Percentiles rank a stretch among this genome's conserved stretches.
Evolutionary conservation across 2,888 invertebrate genomes (phyloP).

Genomic region (Pheosia tremula): DNA sequence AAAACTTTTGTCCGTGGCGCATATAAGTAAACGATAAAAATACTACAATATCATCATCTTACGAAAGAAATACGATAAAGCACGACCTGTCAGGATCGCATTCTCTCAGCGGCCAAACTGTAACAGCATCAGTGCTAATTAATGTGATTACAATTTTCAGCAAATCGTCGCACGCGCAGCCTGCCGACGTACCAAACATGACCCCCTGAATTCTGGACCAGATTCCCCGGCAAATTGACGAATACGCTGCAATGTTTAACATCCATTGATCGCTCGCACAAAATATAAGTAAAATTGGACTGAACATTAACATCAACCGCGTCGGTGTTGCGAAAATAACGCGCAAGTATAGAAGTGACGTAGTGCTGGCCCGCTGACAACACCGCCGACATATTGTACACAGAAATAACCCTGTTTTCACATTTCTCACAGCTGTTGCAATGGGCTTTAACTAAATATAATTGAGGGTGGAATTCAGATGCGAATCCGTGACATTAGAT

Average conservation of each 20-base stretch:
- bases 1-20: too few species aligned
- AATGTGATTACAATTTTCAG: too few species aligned
- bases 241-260: slow-evolving; percentile 23
- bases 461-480: not conserved
- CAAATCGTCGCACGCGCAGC: too few species aligned
- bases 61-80: too few species aligned
- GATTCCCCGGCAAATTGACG: slow-evolving; percentile 8
- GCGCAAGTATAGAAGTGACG: slow-evolving; percentile 47
- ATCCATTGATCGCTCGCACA: slow-evolving; percentile 41
- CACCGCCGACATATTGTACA: slow-evolving; percentile 61
- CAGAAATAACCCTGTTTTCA: slow-evolving; percentile 65
- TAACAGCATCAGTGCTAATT: too few species aligned
- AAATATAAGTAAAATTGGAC: slow-evolving; percentile 48
- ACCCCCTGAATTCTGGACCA: too few species aligned
- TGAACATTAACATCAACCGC: slow-evolving; percentile 32
- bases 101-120: too few species aligned
- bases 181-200: too few species aligned
- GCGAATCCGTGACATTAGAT: not conserved
- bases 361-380: slow-evolving; percentile 71
- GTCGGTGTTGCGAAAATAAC: slow-evolving; percentile 62
- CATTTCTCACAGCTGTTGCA: slow-evolving; percentile 54
- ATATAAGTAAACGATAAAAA: too few species aligned
- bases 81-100: too few species aligned
- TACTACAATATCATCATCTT: too few species aligned
- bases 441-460: slow-evolving; percentile 9